Base-by-base conservation (phyloP, 2,888 invertebrate species). In the Cantharis rustica region DNA sequence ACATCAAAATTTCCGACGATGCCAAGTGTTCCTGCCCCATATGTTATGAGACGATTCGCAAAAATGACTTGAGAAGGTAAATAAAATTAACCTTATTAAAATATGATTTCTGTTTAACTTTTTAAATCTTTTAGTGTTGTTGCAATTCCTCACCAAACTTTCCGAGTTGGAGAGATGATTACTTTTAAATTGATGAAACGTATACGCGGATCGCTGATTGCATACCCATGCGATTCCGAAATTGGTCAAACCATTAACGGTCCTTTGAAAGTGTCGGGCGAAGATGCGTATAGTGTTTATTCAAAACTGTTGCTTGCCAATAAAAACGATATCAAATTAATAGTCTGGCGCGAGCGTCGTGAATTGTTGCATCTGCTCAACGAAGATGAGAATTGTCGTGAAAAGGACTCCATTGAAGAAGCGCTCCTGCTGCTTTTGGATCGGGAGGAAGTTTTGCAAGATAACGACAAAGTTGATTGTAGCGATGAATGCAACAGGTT, bases 1-100 rank as follows among this genome's bases (percentile, higher is more conserved):
- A 98, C 86, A 90, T 97, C 63, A 93, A 95, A 0, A 89, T 97
- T 2, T 94, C 95, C 71, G 98, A 98, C 83, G 94, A 95, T 85
- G 89, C 92, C 20, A 95, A 94, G 90, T 90, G 93, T 31, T 95
- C 94, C 85, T 98, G 98, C 87, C 98, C 98, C 0, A 98, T 99
- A 80, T 99, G 98, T 88, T 94, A 94, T 82, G 95, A 96, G 84
- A 91, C 94, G 1, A 90, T 98, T 71, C 91, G 94, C 79, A 93
- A 93, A 77, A 89, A 91, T 61, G 96, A 98, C 85, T 91, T 98
- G 82, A 97, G 96, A 90, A 93, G 96, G 93, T 95, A 87, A 78
- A 27, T 11, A 27, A 26, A 23, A 23, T 23, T 9, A 9, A 23
- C 1, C 23, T 23, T 9, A 1, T 23, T 9, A 9, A 23, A 23